Evolutionary conservation across 2,113 vertebrate genomes (phyloP).

Genomic region (Amblyornis subalaris): DNA sequence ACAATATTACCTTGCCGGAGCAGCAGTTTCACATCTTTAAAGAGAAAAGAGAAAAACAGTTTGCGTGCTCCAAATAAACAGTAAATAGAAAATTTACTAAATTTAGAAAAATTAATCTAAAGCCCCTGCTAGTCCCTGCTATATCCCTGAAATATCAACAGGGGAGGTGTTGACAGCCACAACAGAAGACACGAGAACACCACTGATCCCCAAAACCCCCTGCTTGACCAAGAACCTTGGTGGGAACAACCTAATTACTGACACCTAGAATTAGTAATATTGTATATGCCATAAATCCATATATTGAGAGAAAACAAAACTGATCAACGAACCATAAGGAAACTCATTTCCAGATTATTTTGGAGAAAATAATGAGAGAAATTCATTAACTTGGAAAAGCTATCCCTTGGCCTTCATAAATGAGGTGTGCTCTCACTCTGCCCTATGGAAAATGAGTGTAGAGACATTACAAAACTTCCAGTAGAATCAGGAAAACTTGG

Average conservation of each 20-base stretch:
- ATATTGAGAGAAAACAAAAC: neutral
- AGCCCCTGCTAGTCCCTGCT: neutral
- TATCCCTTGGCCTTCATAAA: neutral
- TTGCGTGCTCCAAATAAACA: neutral
- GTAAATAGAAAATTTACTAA: neutral
- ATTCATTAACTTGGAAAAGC: neutral
- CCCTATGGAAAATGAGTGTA: neutral
- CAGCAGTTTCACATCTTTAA: neutral
- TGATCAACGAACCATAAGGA: neutral
- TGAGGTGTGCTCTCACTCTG: neutral
- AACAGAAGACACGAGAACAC: neutral
- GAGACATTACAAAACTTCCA: neutral
- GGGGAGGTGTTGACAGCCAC: neutral
- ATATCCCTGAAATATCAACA: neutral
- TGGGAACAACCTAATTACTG: neutral
- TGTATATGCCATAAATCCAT: neutral
- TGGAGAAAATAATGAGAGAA: neutral
- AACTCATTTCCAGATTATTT: neutral
- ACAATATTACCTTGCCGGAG: neutral
- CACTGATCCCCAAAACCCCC: neutral
- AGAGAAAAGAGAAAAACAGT: neutral
- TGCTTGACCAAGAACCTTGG: neutral
- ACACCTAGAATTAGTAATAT: neutral
- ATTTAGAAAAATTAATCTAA: neutral
- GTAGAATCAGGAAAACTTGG: neutral